Evolutionary conservation across 2,113 vertebrate genomes (phyloP), one percentile per base, ranked within the genome.

Genomic region (Grammomys dolichurus): DNA sequence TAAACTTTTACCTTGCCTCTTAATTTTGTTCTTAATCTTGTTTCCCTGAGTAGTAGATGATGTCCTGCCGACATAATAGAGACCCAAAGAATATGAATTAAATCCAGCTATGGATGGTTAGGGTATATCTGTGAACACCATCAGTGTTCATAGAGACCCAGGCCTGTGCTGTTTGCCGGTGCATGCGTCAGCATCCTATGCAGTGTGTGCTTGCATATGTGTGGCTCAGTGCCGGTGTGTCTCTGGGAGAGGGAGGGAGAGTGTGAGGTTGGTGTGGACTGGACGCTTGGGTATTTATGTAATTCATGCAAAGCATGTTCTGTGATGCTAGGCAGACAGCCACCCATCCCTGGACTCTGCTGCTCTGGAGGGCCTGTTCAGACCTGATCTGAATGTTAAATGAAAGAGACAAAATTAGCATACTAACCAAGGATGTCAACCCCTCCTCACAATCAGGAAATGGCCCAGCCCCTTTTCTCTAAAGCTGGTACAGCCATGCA

Each of bases 361-460:
- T 2, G 97, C 98, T 98, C 91, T 85, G 97, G 97, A 73, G 97
- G 98, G 98, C 96, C 97, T 93, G 97, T 85, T 89, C 75, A 28
- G 97, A 98, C 96, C 98, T 98, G 98, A 98, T 97, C 96, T 89
- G 98, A 97, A 98, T 98, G 72, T 54, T 97, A 98, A 98, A 87
- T 0, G 88, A 93, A n/a, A 73, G 48, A 91, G 76, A 89, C 54
- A 69, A 98, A 97, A 98, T 98, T 98, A 98, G 98, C 98, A 98
- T 98, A 98, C 97, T 98, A 98, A 98, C 92, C 98, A 97, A 98
- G 97, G 94, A 81, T 96, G 98, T 94, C 98, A 98, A 96, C 97
- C 93, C 96, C 95, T 97, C 88, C 95, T 95, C 7, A 95, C 97
- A 96, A 98, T 97, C 98, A 97, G 97, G 97, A 98, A 98, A 97